phyloP scores from a whole-genome alignment of 2,113 vertebrate genomes.

The Lonchura striata region DNA sequence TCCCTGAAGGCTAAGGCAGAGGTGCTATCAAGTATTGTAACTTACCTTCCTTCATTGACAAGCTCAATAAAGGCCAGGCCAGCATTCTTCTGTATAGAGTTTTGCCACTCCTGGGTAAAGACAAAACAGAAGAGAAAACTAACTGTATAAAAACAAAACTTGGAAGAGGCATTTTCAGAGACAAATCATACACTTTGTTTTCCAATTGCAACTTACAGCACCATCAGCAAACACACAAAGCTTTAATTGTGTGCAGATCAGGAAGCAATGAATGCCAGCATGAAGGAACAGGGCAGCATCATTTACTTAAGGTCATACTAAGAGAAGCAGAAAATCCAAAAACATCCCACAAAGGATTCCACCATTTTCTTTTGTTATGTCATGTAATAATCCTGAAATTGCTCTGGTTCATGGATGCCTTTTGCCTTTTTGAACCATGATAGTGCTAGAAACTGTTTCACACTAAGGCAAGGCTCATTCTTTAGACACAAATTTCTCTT shows the following conservation, averaged over 20 bases:
- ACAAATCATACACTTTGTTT: constrained; percentile 53
- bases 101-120: constrained; percentile 85
- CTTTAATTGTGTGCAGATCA: background rate
- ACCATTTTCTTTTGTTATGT: background rate
- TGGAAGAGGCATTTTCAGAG: background rate
- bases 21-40: background rate
- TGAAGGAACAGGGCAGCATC: background rate
- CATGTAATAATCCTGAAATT: background rate
- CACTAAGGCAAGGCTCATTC: background rate
- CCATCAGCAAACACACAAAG: background rate
- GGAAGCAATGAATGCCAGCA: background rate
- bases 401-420: background rate
- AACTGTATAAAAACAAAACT: background rate
- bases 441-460: background rate
- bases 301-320: background rate
- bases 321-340: background rate
- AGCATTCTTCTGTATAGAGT: constrained; percentile 93
- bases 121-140: background rate
- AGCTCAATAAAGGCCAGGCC: constrained; percentile 90
- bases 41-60: constrained; percentile 89
- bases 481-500: background rate
- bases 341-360: background rate
- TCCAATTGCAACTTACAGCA: constrained; percentile 31
- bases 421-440: background rate
- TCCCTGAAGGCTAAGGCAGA: background rate